phyloP scores from a whole-genome alignment of 2,113 vertebrate species.

The Rhinichthys klamathensis region DNA sequence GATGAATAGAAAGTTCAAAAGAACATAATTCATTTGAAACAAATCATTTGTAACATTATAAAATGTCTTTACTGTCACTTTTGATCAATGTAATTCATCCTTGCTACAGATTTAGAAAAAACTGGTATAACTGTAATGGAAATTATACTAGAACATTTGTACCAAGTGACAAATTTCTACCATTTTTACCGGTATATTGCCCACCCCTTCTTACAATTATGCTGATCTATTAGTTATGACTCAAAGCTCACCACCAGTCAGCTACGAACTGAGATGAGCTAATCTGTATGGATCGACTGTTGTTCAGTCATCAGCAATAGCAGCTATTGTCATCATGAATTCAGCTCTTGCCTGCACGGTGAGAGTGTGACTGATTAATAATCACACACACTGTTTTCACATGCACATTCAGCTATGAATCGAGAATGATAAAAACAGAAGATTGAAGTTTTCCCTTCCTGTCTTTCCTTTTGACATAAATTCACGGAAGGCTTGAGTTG shows the following conservation, averaged over 20 bases:
- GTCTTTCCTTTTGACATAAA: not conserved
- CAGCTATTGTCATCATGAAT: not conserved
- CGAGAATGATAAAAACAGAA: not conserved
- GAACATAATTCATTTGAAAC: no score
- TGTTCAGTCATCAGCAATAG: slow-evolving; percentile 8
- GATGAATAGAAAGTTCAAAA: no score
- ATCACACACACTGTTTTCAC: not conserved
- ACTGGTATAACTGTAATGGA: not conserved
- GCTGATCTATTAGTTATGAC: not conserved
- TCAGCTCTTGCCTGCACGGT: not conserved
- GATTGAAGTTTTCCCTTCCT: not conserved
- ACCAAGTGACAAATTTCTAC: not conserved
- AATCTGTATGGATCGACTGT: slow-evolving; percentile 8
- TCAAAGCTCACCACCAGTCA: not conserved
- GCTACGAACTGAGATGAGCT: not conserved
- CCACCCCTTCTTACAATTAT: not conserved
- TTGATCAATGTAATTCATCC: no score
- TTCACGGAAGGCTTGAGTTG: not conserved
- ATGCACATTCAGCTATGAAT: not conserved
- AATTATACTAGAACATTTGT: not conserved
- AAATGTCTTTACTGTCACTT: no score
- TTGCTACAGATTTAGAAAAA: not conserved
- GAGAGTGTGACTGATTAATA: slow-evolving; percentile 12
- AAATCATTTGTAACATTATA: no score
- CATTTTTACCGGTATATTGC: not conserved